Evolutionary conservation across 2,797 vertebrate species (phyloP), one percentile per base, ranked within the genome.

Genomic region (Sparus aurata): DNA sequence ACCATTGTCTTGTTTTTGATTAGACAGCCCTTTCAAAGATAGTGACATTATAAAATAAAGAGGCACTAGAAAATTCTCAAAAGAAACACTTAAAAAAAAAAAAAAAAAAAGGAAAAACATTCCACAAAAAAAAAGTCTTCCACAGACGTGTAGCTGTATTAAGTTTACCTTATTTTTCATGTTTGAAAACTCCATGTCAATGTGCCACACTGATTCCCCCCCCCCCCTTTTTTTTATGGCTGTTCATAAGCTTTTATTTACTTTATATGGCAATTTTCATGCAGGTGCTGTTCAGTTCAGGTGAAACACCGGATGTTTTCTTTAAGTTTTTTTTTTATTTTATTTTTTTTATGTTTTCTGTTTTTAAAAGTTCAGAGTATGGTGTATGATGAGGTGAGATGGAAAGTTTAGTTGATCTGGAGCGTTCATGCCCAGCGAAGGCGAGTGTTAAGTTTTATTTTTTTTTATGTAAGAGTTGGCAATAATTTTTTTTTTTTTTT

Each of bases 211-310:
- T 92, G 89, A 88, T 64, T 38, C 64, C 47, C 4, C 1, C 15
- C 79, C 3, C 25, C 27, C 27, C 27, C 27, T 27, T 3, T 79
- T 84, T 89, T 80, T 52, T 88, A 76, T 79, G 83, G 90, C 91
- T 92, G 89, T 93, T 84, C 55, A 88, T 89, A 90, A 91, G 89
- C 91, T 92, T 90, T 72, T 87, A 54, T 90, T 87, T 92, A 91
- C 82, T 34, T 34, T 89, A 82, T 84, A 87, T 91, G 84, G 89
- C 91, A 68, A 83, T 91, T 91, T 83, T 86, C 83, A 92, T 87
- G 92, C 92, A 93, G 94, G 94, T 95, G 94, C 92, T 93, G 92
- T 95, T 93, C 73, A 85, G 90, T 92, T 94, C 89, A 92, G 93
- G 91, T 93, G 87, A 89, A 94, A 93, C 89, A 74, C 90, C 81